A percentile compares a stretch with the other conserved stretches of the same genome.
Evolutionary conservation across 1,140 invertebrate species (phyloP).

Genomic region (Drosophila watanabei): DNA sequence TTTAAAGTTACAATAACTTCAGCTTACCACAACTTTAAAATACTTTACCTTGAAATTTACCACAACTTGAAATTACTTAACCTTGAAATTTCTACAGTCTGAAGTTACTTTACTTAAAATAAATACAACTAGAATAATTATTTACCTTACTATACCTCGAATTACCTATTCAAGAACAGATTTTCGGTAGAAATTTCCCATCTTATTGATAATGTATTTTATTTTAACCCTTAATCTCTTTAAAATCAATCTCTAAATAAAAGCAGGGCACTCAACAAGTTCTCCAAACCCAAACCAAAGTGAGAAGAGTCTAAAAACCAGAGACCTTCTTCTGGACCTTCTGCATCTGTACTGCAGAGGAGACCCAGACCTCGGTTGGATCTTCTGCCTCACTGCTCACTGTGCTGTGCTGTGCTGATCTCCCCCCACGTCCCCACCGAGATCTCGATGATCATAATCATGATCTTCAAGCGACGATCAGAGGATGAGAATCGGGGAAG

Average conservation of each 20-base stretch:
- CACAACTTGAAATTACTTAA: too few species aligned
- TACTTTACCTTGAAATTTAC: too few species aligned
- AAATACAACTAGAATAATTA: too few species aligned
- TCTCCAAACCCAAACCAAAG: not conserved
- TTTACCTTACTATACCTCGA: not conserved
- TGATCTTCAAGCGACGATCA: constrained; percentile 33
- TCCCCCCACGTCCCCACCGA: not conserved
- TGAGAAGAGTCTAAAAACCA: too few species aligned
- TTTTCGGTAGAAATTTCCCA: not conserved
- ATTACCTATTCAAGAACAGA: not conserved
- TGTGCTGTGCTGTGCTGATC: not conserved
- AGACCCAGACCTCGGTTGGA: not conserved
- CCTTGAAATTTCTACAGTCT: too few species aligned
- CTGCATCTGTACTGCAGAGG: not conserved
- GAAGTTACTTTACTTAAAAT: not conserved
- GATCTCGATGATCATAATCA: constrained; percentile 33
- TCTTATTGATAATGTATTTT: not conserved
- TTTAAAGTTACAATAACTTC: too few species aligned
- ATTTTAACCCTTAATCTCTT: not conserved
- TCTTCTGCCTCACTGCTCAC: constrained; percentile 19
- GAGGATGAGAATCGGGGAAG: constrained; percentile 17
- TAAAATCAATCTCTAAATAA: not conserved
- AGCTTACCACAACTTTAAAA: too few species aligned
- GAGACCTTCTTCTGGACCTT: not conserved
- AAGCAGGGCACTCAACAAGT: not conserved